Conservation (phyloP, 2,888 invertebrate genomes). For the Entomobrya proxima region DNA sequence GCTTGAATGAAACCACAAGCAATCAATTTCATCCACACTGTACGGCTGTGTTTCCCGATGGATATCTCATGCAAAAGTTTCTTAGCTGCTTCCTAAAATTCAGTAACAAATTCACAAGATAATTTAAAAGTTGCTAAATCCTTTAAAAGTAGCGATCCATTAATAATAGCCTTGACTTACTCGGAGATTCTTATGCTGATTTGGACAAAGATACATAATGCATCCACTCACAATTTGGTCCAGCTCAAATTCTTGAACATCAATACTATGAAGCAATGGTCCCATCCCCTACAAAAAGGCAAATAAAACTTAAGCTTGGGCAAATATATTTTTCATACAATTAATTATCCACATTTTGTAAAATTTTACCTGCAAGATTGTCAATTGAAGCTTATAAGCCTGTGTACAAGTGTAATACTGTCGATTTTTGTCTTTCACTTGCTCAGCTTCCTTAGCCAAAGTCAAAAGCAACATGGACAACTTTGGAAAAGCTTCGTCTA, state of each 20-base stretch:
- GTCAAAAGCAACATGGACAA: conserved; percentile 62
- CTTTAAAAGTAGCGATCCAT: not conserved
- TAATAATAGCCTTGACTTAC: conserved; percentile 43
- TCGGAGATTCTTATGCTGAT: conserved; percentile 73
- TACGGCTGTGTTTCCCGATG: conserved; percentile 49
- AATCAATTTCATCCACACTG: conserved; percentile 72
- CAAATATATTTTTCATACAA: not conserved
- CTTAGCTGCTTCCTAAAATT: conserved; percentile 69
- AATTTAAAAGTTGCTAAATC: not conserved
- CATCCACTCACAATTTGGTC: conserved; percentile 72
- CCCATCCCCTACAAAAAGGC: conserved; percentile 70
- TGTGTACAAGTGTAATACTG: conserved; percentile 74
- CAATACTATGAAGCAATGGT: conserved; percentile 67
- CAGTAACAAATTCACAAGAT: not conserved
- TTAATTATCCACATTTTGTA: not conserved
- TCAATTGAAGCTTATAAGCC: conserved; percentile 73
- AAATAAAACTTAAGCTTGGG: not conserved
- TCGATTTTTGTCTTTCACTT: conserved; percentile 66
- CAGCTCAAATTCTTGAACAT: conserved; percentile 72
- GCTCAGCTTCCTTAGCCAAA: conserved; percentile 65
- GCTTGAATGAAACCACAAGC: conserved; percentile 34
- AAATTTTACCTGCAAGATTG: conserved; percentile 69
- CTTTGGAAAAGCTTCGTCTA: conserved; percentile 73
- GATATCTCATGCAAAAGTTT: conserved; percentile 64
- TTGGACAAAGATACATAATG: conserved; percentile 67